Percentiles rank a stretch among this genome's conserved stretches.
These are phyloP conservation scores for Trissolcus japonicus DNA, from an alignment of 2,888 invertebrate genomes.

Conservation along the genomic window DNA sequence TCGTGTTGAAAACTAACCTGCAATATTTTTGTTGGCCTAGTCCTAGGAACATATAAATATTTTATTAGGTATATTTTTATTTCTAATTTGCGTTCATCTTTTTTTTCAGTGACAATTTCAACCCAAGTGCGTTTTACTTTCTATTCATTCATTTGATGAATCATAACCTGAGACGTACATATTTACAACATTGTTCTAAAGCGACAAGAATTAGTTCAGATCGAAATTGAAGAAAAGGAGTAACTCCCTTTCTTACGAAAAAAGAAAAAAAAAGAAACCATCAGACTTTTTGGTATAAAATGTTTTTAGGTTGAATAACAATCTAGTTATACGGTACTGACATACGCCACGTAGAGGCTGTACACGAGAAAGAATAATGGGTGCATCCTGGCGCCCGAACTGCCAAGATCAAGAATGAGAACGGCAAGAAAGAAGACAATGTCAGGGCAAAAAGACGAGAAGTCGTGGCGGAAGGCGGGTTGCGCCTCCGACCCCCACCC, in stretches of 20 bases:
- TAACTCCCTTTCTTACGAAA: not conserved
- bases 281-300: slow-evolving; percentile 12
- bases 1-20: no score
- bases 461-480: slow-evolving; percentile 27
- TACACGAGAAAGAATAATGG: slow-evolving; percentile 67
- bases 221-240: not conserved
- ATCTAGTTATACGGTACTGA: slow-evolving; percentile 40
- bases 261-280: no score
- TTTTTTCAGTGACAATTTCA: no score
- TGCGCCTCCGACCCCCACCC: not conserved
- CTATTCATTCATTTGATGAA: no score
- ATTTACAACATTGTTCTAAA: no score
- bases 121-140: no score
- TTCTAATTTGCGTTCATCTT: no score
- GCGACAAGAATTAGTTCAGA: no score
- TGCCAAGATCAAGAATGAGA: slow-evolving; percentile 57
- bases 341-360: slow-evolving; percentile 42
- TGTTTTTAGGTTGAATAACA: slow-evolving; percentile 38
- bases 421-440: slow-evolving; percentile 57
- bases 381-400: slow-evolving; percentile 65
- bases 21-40: no score
- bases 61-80: no score
- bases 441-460: slow-evolving; percentile 35
- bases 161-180: no score
- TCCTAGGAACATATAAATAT: no score